phyloP scores from a whole-genome alignment of 1,140 invertebrate genomes.

The Scaptodrosophila lebanonensis region DNA sequence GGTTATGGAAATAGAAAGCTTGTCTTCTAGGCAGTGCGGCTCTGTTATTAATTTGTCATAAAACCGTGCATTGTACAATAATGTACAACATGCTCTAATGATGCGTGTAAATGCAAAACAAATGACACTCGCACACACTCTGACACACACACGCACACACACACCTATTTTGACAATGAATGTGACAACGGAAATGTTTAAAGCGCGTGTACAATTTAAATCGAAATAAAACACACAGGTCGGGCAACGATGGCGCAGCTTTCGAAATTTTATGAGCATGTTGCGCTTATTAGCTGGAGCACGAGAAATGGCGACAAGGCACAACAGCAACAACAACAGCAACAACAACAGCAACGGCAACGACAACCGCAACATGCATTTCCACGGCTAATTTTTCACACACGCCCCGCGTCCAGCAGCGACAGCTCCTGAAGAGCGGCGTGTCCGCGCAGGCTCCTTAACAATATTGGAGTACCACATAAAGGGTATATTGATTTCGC shows the following conservation, averaged over 20 bases:
- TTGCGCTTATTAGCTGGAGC: conserved; percentile 64
- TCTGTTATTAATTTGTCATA: conserved; percentile 69
- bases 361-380: conserved; percentile 58
- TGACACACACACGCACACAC: background rate
- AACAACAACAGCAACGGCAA: conserved; percentile 26
- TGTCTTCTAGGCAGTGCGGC: conserved; percentile 36
- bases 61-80: too few relatives aligned
- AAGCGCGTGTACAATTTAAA: conserved; percentile 71
- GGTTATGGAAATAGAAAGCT: conserved; percentile 68
- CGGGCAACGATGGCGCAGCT: conserved; percentile 37
- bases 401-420: conserved; percentile 37
- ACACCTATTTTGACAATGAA: background rate
- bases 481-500: too few relatives aligned
- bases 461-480: too few relatives aligned
- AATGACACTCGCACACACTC: conserved; percentile 9
- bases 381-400: conserved; percentile 72
- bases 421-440: conserved; percentile 44
- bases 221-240: conserved; percentile 59
- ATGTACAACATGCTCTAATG: conserved; percentile 63
- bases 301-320: conserved; percentile 70
- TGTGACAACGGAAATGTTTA: conserved; percentile 24
- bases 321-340: conserved; percentile 47
- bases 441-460: too few relatives aligned
- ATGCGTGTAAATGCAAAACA: conserved; percentile 65
- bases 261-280: conserved; percentile 74